Base-by-base conservation (phyloP, 2,113 vertebrate species). In the Octodon degus region DNA sequence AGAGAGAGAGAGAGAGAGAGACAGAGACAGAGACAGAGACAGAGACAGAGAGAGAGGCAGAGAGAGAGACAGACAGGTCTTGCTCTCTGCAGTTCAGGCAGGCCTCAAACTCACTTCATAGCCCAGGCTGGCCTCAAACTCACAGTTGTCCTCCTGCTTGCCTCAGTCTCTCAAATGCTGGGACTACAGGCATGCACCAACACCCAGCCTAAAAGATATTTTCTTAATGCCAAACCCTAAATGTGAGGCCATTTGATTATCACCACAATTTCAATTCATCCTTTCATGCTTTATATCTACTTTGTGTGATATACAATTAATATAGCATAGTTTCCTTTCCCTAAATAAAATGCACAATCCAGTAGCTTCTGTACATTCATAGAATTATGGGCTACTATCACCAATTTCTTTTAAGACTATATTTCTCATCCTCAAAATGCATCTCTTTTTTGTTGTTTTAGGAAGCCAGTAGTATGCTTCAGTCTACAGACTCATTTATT, bases 261-360 rank as follows among this genome's bases (percentile, higher is more conserved):
- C 37, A 74, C 74, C 53, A 55, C n/a, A 14, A 24, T 92, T 93
- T 92, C 12, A 55, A 55, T 7, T 1, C 27, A 50, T 77, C 90
- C 81, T 82, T 62, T 60, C 6, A 24, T 32, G 9, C 5, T 34
- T 68, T n/a, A 47, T n/a, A 81, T 72, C 20, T 47, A 30, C 4
- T 85, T 76, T 96, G 55, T 83, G 12, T 80, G 27, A 93, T 14
- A 27, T 81, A 89, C 86, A 68, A 93, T 62, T 92, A 95, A 72
- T 50, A 65, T 93, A 19, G 9, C 24, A 65, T 17, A 11, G 3
- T 91, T 53, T 20, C 62, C 16, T 24, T 53, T 20, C 67, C 16
- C 25, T 5, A 72, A 16, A 92, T 30, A 50, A 76, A 93, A 17
- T 60, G 24, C 13, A 96, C 25, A 63, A 37, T 43, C 70, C 17